Conservation (phyloP, 2,888 invertebrate species). For the Eustalomyia histrio region DNA sequence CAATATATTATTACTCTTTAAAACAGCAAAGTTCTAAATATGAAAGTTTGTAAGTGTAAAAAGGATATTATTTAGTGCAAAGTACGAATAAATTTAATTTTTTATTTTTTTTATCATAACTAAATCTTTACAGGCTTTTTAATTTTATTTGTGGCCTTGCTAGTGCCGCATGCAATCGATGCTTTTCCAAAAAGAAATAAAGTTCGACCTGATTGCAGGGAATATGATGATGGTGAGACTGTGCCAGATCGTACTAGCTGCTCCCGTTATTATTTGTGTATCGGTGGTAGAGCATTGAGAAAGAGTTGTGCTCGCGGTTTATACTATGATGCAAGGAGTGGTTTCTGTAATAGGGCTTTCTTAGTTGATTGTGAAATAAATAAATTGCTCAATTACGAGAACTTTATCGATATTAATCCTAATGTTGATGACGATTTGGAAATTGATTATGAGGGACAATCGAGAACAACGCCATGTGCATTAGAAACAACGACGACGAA, state of each 20-base stretch:
- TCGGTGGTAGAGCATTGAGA: conserved; percentile 35
- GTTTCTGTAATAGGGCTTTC: conserved; percentile 49
- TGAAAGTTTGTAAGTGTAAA: conserved; percentile 62
- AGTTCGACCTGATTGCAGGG: conserved; percentile 37
- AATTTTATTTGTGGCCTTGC: conserved; percentile 39
- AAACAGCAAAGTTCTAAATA: conserved; percentile 51
- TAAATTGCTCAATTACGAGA: conserved; percentile 11
- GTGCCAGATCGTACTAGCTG: conserved; percentile 48
- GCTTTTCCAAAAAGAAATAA: conserved; percentile 13
- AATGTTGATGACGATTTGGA: not conserved
- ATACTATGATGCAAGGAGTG: conserved; percentile 38
- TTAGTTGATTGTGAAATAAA: conserved; percentile 55
- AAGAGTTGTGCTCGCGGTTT: conserved; percentile 46
- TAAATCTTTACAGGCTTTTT: conserved; percentile 47
- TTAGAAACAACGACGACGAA: too few relatives aligned
- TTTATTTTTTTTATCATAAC: not conserved
- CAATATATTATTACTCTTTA: not conserved
- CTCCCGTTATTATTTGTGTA: conserved; percentile 53
- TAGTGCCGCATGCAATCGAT: conserved; percentile 20
- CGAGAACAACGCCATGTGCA: not conserved
- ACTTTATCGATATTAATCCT: not conserved
- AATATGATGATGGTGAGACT: conserved; percentile 48
- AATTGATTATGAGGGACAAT: not conserved
- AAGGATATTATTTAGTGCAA: not conserved
- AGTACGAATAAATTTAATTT: not conserved